These are phyloP conservation scores for Cnemophilus loriae DNA, from an alignment of 2,113 vertebrate species.

Conservation along the genomic window DNA sequence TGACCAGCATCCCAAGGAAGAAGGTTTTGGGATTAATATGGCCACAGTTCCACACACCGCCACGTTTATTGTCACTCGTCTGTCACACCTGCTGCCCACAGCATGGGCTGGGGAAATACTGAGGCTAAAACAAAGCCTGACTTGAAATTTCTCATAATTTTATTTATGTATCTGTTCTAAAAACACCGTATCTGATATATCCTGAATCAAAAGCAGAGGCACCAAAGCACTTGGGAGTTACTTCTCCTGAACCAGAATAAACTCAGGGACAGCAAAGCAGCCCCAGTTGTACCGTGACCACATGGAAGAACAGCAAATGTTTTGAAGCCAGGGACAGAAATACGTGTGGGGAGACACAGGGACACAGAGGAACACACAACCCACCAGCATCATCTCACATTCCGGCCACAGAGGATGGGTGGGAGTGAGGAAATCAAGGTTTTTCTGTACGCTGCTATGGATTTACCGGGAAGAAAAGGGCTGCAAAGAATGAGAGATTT, in stretches of 20 bases:
- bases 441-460: fast-evolving
- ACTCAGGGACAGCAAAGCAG: not conserved
- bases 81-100: not conserved
- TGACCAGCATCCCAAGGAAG: not conserved
- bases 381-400: fast-evolving
- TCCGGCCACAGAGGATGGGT: fast-evolving
- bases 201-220: not conserved
- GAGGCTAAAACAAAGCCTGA: not conserved
- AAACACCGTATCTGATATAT: not conserved
- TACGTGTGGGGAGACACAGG: fast-evolving
- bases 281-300: fast-evolving
- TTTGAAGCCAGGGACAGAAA: not conserved
- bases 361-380: not conserved
- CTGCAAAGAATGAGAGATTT: fast-evolving
- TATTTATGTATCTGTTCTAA: not conserved
- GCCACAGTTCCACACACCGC: not conserved
- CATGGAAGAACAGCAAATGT: fast-evolving
- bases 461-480: fast-evolving
- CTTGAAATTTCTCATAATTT: not conserved
- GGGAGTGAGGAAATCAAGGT: fast-evolving
- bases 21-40: not conserved
- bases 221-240: not conserved
- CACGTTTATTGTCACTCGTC: not conserved
- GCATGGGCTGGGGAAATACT: not conserved
- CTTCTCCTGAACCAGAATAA: not conserved